A percentile compares a stretch with the other conserved stretches of the same genome.
Conservation (phyloP, 2,113 vertebrate genomes). For the Dryoscopus gambensis region DNA sequence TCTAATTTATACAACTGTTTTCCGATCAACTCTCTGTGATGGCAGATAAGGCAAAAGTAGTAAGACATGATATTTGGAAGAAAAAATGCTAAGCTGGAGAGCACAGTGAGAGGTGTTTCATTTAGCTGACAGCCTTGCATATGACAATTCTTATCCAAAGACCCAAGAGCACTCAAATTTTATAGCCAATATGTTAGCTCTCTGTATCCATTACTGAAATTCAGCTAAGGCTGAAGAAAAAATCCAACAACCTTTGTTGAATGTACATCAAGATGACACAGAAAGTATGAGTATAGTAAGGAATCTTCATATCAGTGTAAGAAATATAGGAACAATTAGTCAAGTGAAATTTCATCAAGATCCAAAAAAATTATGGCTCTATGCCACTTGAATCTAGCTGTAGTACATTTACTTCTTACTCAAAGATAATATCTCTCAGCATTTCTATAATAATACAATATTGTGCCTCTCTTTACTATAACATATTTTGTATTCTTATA, state of each 20-base stretch:
- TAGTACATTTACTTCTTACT: neutral
- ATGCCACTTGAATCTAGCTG: neutral
- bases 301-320: neutral
- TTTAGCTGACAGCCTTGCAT: neutral
- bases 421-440: neutral
- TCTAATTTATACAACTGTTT: neutral
- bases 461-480: neutral
- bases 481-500: neutral
- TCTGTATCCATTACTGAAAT: neutral
- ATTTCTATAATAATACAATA: neutral
- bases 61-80: neutral
- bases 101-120: neutral
- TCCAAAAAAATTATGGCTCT: neutral
- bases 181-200: neutral
- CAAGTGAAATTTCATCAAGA: neutral
- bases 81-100: neutral
- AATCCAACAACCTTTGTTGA: neutral
- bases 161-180: neutral
- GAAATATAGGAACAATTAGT: neutral
- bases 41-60: neutral
- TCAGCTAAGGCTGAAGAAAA: neutral
- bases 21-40: neutral
- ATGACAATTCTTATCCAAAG: neutral
- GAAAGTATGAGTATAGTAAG: neutral
- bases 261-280: neutral